These are phyloP conservation scores for Polietes domitor DNA, from an alignment of 2,888 invertebrate species.

Conservation along the genomic window DNA sequence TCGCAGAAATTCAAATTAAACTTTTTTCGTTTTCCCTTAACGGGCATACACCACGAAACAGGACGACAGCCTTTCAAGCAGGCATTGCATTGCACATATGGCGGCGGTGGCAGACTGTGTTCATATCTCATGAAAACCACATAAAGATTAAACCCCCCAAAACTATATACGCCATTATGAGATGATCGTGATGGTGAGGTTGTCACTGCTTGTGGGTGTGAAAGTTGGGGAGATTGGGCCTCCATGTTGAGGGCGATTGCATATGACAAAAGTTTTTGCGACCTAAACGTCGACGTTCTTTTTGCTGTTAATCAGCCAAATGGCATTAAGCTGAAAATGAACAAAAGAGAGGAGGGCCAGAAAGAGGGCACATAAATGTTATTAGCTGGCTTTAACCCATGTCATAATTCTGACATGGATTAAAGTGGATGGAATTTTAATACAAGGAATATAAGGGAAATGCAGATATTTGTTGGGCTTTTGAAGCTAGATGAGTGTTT, in stretches of 20 bases:
- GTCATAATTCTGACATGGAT: no score
- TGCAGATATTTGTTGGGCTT: no score
- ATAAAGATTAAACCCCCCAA: neutral
- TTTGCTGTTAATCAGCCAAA: slow-evolving; percentile 15
- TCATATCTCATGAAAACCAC: neutral
- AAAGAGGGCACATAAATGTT: neutral
- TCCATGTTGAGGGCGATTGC: neutral
- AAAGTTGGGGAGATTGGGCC: neutral
- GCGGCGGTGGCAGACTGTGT: neutral
- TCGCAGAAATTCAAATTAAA: neutral
- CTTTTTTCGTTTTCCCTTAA: neutral
- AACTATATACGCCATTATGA: neutral
- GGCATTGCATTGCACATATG: neutral
- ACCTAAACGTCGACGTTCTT: neutral
- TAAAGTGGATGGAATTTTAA: no score
- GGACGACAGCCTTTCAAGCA: neutral
- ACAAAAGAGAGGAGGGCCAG: neutral
- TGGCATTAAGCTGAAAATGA: neutral
- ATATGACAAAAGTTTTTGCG: slow-evolving; percentile 12
- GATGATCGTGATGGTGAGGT: neutral
- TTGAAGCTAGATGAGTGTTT: no score
- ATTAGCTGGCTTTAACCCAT: neutral
- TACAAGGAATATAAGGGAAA: no score
- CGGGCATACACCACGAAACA: neutral
- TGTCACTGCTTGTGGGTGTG: no score